Conservation (phyloP, 2,113 vertebrate species). For the Urocitellus parryii region DNA sequence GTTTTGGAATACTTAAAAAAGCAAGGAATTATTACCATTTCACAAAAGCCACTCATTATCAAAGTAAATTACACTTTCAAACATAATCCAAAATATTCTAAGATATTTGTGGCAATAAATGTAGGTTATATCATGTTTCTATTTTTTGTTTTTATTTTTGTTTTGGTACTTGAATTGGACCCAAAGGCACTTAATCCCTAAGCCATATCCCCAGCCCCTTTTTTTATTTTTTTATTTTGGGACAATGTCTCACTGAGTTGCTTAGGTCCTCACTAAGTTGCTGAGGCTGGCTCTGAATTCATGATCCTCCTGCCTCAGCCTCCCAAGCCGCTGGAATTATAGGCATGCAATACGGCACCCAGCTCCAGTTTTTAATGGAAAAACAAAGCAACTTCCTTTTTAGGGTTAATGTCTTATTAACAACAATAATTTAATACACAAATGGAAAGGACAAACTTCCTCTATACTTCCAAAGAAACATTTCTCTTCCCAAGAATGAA, state of each 20-base stretch:
- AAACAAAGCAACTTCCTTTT: slow-evolving; percentile 34
- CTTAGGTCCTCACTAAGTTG: too few relatives aligned
- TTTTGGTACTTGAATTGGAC: too few relatives aligned
- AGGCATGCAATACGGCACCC: too few relatives aligned
- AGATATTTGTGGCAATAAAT: not conserved
- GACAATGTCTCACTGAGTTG: too few relatives aligned
- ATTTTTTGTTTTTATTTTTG: too few relatives aligned
- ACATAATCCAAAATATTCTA: slow-evolving; percentile 12
- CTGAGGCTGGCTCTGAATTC: too few relatives aligned
- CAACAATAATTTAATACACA: slow-evolving; percentile 61
- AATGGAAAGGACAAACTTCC: slow-evolving; percentile 64
- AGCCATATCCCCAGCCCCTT: too few relatives aligned
- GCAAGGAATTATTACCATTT: slow-evolving; percentile 4
- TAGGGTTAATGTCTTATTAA: slow-evolving; percentile 35
- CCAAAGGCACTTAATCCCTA: too few relatives aligned
- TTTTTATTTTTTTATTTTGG: too few relatives aligned
- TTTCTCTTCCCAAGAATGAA: slow-evolving; percentile 59
- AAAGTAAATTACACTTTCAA: slow-evolving; percentile 32
- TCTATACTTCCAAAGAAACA: slow-evolving; percentile 49
- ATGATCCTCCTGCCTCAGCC: too few relatives aligned
- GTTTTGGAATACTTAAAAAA: slow-evolving; percentile 27
- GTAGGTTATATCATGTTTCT: not conserved
- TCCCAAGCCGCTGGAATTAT: too few relatives aligned
- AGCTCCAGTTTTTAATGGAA: not conserved
- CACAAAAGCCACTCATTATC: slow-evolving; percentile 5